Evolutionary conservation across 2,797 vertebrate genomes (phyloP), one percentile per base, ranked within the genome.

Genomic region (Arrhamphus sclerolepis): DNA sequence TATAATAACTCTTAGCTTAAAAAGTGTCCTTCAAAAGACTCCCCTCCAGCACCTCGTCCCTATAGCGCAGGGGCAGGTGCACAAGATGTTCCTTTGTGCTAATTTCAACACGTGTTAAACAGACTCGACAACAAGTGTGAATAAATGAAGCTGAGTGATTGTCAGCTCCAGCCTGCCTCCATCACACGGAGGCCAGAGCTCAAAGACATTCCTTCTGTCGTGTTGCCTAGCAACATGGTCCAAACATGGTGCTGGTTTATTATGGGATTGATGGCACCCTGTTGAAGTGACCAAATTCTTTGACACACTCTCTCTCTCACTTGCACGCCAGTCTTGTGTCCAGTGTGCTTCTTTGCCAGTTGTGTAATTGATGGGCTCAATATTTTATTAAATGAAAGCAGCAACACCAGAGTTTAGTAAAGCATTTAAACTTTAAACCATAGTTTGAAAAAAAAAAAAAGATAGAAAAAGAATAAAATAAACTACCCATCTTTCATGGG

Each of bases 151-250:
- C n/a, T 17, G 21, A 38, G 21, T 63, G 46, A 58, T 21, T 43
- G 58, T 72, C 52, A 26, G 62, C 43, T 5, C 40, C 5, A 46
- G 66, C 26, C 54, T 53, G 48, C 48, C 60, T 78, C 72, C 47
- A 18, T 69, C 66, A 42, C 1, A 0, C 21, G 18, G 43, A 49
- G 50, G 40, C 26, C 44, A 10, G 8, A 28, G 54, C 57, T 85
- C 72, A 81, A 85, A 85, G 75, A 42, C 63, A 87, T 85, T 86
- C 80, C 66, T 80, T 49, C 57, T 31, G 31, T 28, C 0, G 0
- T 9, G 77, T 81, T 64, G 47, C 87, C 38, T 31, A 62, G 83
- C 72, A 82, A 82, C 84, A 1, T 1, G 18, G 54, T 48, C 55
- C 66, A 64, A 76, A 72, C 73, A 48, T 47, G 38, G 53, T 5